Evolutionary conservation across 2,797 vertebrate genomes (phyloP), one percentile per base, ranked within the genome.

Genomic region (Ispidina picta): DNA sequence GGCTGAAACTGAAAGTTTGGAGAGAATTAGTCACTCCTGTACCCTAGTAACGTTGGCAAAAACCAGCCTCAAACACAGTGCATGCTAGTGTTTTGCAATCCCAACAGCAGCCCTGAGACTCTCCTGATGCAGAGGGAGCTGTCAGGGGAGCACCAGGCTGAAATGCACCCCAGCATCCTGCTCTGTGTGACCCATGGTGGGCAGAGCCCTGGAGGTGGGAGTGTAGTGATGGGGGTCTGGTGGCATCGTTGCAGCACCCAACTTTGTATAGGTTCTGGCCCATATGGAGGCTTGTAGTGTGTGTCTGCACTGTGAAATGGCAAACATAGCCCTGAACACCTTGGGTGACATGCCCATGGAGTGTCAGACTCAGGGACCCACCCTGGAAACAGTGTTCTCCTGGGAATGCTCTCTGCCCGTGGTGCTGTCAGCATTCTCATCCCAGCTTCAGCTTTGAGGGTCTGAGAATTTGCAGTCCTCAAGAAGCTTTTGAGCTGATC

Each of bases 11-110:
- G 94, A 95, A 97, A 96, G 95, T 95, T 92, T 44, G 96, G 97
- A 97, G 89, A 83, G 91, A 96, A 97, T 98, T 96, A 97, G 95
- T 98, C 97, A 98, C 88, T 55, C 55, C 82, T 25, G 31, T 83
- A 85, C 95, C 96, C 94, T 98, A 96, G 97, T 84, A 97, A 97
- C 97, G 84, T 75, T 96, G 96, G 97, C 97, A 72, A 95, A 91
- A 83, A 94, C 86, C 51, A 16, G 85, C 39, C 81, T 93, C 89
- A 97, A 96, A 97, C 92, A 97, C 25, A n/a, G 95, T 35, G 49
- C 80, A 90, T 94, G 54, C 46, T 41, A 21, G 66, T 59, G 58
- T 83, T 94, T 83, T 37, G 83, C 78, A 96, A 96, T 63, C 70
- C 69, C 84, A 89, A 83, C 72, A 83, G 75, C 69, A 89, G 95